Evolutionary conservation across 2,888 invertebrate species (phyloP).

Genomic region (Liopterus haemorrhoidalis): DNA sequence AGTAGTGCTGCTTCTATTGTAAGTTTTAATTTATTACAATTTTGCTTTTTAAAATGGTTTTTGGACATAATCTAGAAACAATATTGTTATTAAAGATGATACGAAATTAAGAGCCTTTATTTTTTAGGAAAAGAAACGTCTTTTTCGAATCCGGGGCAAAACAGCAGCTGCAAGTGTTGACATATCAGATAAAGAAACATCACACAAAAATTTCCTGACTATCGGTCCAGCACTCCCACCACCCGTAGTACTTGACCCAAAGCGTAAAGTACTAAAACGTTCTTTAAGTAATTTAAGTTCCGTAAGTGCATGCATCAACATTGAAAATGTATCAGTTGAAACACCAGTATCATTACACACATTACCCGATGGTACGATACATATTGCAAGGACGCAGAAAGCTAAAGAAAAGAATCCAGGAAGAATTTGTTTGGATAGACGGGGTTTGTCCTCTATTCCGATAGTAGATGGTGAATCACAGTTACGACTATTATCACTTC

Average conservation of each 20-base stretch:
- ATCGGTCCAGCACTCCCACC: constrained; percentile 42
- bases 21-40: constrained; percentile 29
- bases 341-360: constrained; percentile 51
- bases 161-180: constrained; percentile 41
- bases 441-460: constrained; percentile 78
- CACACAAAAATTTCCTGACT: constrained; percentile 40
- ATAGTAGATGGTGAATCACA: constrained; percentile 75
- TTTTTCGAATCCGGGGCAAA: constrained; percentile 49
- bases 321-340: constrained; percentile 28
- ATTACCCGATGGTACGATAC: constrained; percentile 59
- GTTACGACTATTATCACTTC: constrained; percentile 77
- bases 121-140: constrained; percentile 47
- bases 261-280: constrained; percentile 40
- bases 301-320: constrained; percentile 33
- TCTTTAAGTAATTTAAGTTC: constrained; percentile 50
- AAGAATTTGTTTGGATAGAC: constrained; percentile 78
- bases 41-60: not conserved
- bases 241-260: constrained; percentile 23
- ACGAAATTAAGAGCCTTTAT: constrained; percentile 1
- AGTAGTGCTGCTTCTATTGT: constrained; percentile 43
- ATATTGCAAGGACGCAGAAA: constrained; percentile 63
- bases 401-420: constrained; percentile 82
- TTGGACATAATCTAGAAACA: not conserved
- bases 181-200: constrained; percentile 25
- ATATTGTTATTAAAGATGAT: too few relatives aligned